phyloP scores from a whole-genome alignment of 2,888 invertebrate genomes.

The Enchytraeus crypticus region DNA sequence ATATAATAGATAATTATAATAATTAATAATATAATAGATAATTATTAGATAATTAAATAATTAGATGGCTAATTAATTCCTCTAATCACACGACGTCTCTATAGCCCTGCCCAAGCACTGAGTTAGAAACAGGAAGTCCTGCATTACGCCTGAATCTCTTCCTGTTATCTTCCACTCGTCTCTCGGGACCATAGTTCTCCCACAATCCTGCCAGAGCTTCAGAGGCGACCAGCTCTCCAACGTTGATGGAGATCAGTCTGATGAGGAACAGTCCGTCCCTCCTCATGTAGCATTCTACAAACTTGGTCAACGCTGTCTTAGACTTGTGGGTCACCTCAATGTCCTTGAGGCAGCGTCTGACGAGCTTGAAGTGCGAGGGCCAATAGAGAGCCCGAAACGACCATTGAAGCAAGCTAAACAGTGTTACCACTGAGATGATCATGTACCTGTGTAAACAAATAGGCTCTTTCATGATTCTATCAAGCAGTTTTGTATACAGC shows the following conservation, averaged over 20 bases:
- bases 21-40: too few species aligned
- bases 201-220: conserved; percentile 24
- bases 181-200: conserved; percentile 25
- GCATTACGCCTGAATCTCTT: too few species aligned
- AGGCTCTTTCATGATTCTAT: too few species aligned
- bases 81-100: too few species aligned
- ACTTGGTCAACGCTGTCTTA: conserved; percentile 19
- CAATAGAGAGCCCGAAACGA: conserved; percentile 32
- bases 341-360: conserved; percentile 20
- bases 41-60: too few species aligned
- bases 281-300: conserved; percentile 25
- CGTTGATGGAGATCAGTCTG: conserved; percentile 22
- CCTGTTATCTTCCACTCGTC: too few species aligned
- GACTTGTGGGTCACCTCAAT: conserved; percentile 20
- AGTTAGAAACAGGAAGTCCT: too few species aligned
- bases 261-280: conserved; percentile 26
- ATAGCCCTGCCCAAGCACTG: too few species aligned
- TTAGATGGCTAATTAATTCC: too few species aligned
- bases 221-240: conserved; percentile 26
- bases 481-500: too few species aligned
- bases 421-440: conserved; percentile 47
- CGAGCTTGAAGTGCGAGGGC: conserved; percentile 24
- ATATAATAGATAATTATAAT: too few species aligned
- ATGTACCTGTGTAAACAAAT: conserved; percentile 53
- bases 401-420: conserved; percentile 49